A percentile compares a stretch with the other conserved stretches of the same genome.
These are phyloP conservation scores for Eilema sororculum DNA, from an alignment of 2,888 invertebrate species.

Conservation along the genomic window DNA sequence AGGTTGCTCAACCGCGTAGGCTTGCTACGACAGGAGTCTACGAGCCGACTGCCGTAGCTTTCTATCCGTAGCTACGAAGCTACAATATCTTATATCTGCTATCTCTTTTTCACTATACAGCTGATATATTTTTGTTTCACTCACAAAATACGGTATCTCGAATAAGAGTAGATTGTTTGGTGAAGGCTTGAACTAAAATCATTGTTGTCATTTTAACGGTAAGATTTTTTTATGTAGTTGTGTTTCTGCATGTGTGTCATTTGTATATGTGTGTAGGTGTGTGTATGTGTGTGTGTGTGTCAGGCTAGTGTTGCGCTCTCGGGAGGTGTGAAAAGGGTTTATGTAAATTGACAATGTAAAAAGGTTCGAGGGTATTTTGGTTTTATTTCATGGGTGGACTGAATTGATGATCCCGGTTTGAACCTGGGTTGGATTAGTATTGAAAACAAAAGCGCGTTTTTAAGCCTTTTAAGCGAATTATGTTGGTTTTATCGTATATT, in stretches of 20 bases:
- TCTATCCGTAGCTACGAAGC: constrained; percentile 57
- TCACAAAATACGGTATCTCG: constrained; percentile 67
- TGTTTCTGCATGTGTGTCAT: constrained; percentile 16
- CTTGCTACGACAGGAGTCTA: constrained; percentile 73
- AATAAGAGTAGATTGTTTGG: constrained; percentile 72
- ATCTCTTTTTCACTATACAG: constrained; percentile 45
- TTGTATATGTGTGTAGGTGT: constrained; percentile 8
- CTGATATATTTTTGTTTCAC: constrained; percentile 55
- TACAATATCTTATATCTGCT: constrained; percentile 52
- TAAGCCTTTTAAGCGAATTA: constrained; percentile 29
- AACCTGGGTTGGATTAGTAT: constrained; percentile 22
- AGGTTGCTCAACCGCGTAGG: constrained; percentile 61
- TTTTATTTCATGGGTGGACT: constrained; percentile 28
- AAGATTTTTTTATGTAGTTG: constrained; percentile 45
- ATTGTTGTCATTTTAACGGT: constrained; percentile 75
- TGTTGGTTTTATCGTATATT: constrained; percentile 26
- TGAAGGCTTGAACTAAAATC: constrained; percentile 73
- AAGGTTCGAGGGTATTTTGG: constrained; percentile 40
- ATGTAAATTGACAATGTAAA: constrained; percentile 49
- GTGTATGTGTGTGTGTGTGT: constrained; percentile 21
- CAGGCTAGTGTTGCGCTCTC: constrained; percentile 37
- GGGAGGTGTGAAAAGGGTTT: constrained; percentile 48
- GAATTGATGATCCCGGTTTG: constrained; percentile 34
- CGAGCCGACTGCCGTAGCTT: constrained; percentile 74
- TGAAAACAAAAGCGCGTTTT: constrained; percentile 34